A percentile compares a stretch with the other conserved stretches of the same genome.
Evolutionary conservation across 2,888 invertebrate species (phyloP).

Genomic region (Acanthoscelides obtectus): DNA sequence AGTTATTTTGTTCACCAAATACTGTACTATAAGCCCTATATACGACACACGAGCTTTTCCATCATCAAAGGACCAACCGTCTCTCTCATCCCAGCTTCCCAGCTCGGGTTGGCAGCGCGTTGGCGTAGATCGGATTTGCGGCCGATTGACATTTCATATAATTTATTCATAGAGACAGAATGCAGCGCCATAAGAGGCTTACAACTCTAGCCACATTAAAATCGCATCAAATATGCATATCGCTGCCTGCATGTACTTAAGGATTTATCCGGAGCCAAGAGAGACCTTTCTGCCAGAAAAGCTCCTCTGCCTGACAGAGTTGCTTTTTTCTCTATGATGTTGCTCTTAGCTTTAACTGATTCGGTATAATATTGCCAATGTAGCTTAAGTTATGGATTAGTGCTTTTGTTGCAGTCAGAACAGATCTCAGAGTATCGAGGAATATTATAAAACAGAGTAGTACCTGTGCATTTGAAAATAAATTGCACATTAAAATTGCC

Average conservation of each 20-base stretch:
- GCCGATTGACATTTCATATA: slow-evolving; percentile 67
- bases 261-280: slow-evolving; percentile 33
- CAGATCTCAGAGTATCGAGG: too few relatives aligned
- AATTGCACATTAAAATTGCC: too few relatives aligned
- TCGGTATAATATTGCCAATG: too few relatives aligned
- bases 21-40: neutral
- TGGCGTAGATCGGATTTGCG: slow-evolving; percentile 43
- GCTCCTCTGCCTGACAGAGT: neutral
- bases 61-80: neutral
- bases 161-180: slow-evolving; percentile 62
- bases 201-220: slow-evolving; percentile 49
- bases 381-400: too few relatives aligned
- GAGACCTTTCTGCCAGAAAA: neutral
- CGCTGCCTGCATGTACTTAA: slow-evolving; percentile 42
- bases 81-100: slow-evolving; percentile 7
- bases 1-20: too few relatives aligned
- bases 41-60: neutral
- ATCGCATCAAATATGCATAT: slow-evolving; percentile 51
- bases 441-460: too few relatives aligned
- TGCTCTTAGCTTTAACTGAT: neutral
- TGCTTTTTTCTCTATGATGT: neutral
- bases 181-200: slow-evolving; percentile 50
- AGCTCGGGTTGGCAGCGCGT: slow-evolving; percentile 29
- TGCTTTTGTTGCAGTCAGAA: too few relatives aligned
- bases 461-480: too few relatives aligned